Evolutionary conservation across 2,797 vertebrate genomes (phyloP), one percentile per base, ranked within the genome.

Genomic region (Danio kyathit): DNA sequence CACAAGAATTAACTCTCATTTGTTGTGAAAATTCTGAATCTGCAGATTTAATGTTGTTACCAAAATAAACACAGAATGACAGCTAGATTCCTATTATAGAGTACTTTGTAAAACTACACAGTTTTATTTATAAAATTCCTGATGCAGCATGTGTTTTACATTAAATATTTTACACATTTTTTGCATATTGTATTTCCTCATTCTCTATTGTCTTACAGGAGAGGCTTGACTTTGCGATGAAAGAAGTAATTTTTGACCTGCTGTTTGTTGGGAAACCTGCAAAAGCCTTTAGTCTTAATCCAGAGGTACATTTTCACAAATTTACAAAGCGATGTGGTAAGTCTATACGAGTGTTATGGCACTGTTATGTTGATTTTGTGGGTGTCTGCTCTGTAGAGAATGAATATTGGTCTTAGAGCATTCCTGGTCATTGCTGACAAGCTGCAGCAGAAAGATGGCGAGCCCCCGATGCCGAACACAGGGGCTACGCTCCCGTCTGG

Each of bases 391-490:
- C 9, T 21, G 13, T 90, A 99, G 98, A 96, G 98, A 89, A 99
- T 99, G 97, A 99, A 99, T 92, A 99, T 99, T 41, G 98, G 97
- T 85, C 91, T 99, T 75, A 93, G 98, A 88, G 98, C 98, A 0
- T 99, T 99, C 91, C 93, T 99, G 91, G 97, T 99, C 71, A 97
- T 99, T 87, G 98, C 98, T 6, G 98, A 99, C 59, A 98, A 96
- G 87, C 93, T 99, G 83, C 98, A 99, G 84, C 97, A 99, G 88
- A 99, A 98, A 87, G 98, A 99, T 5, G 97, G 98, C 4, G 98
- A 99, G 76, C 98, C 98, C 1, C 97, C 98, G 7, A 99, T 99
- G 98, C 98, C 98, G 0, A 98, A 98, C 85, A 99, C 98, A 0
- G 97, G 97, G 82, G 97, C 97, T 41, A 97, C 97, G 29, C 94